Evolutionary conservation across 2,888 invertebrate species (phyloP), one percentile per base, ranked within the genome.

Genomic region (Mimas tiliae): DNA sequence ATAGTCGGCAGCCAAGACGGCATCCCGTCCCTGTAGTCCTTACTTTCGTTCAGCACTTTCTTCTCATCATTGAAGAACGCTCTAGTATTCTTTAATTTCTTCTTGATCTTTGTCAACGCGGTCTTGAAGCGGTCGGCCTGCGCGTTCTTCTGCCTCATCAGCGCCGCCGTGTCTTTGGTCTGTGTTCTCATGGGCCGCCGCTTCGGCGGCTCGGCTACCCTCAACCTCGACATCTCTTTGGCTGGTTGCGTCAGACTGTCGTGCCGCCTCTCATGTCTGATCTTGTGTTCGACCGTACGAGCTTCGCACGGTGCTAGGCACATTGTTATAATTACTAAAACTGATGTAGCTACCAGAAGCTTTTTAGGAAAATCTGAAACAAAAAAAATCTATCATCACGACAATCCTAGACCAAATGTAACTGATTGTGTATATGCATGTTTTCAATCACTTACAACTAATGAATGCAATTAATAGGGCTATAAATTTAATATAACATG

Each of bases 341-440:
- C 74, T 72, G 90, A 86, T 85, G 87, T 83, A 89, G 91, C 93
- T 88, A 92, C 88, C 87, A 93, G 88, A 84, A 93, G 92, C 92
- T 88, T 93, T 89, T 91, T 93, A 84, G 90, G 85, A 90, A 92
- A 92, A 92, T 89, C 93, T 93, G 91, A 0, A 90, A 90, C 83
- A 90, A 92, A 68, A 74, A 75, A 82, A 66, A 65, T 53, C 16
- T 16, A 33, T 66, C 19, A 27, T 27, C n/a, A 38, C 48, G n/a
- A 53, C 27, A 27, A 45, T 47, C 34, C 21, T 48, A 3, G 8
- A 64, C 45, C 21, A 64, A 38, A 45, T 27, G 65, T 47, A 48
- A 58, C 53, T 65, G 62, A 55, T 65, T 55, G 16, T 33, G 12
- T 34, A 14, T 27, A n/a, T 33, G 16, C 53, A n/a, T 58, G 58